phyloP scores from a whole-genome alignment of 1,140 invertebrate genomes.

The Drosophila pectinifera region DNA sequence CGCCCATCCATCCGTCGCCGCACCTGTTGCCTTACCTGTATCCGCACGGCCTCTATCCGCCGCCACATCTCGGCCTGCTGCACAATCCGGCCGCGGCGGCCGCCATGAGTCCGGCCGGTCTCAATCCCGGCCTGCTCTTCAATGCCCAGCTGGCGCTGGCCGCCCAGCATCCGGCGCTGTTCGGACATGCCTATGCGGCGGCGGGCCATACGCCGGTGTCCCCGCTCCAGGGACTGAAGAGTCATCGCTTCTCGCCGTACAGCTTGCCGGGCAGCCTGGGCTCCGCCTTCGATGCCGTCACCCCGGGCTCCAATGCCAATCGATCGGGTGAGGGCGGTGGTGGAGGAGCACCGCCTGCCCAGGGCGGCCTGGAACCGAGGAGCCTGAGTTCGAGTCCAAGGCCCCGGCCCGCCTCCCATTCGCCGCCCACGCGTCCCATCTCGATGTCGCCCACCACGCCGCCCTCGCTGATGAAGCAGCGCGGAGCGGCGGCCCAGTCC shows the following conservation, averaged over 20 bases:
- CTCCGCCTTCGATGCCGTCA: constrained; percentile 94
- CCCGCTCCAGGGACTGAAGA: constrained; percentile 86
- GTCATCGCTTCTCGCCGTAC: constrained; percentile 92
- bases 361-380: constrained; percentile 82
- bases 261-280: constrained; percentile 90
- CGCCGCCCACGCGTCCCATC: constrained; percentile 86
- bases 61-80: constrained; percentile 89
- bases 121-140: constrained; percentile 91
- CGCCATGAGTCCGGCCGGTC: constrained; percentile 86
- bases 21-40: constrained; percentile 94
- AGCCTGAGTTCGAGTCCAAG: constrained; percentile 89
- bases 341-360: constrained; percentile 33
- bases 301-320: constrained; percentile 87
- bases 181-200: constrained; percentile 89
- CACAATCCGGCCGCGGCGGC: constrained; percentile 86
- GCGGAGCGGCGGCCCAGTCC: constrained; percentile 13
- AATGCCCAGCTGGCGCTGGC: constrained; percentile 92
- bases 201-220: constrained; percentile 87
- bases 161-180: constrained; percentile 92
- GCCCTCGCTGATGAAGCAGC: constrained; percentile 76
- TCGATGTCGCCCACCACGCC: constrained; percentile 86
- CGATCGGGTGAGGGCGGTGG: constrained; percentile 58
- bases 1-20: constrained; percentile 93
- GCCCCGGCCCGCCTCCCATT: constrained; percentile 87
- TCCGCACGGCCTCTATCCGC: constrained; percentile 93